Evolutionary conservation across 1,140 invertebrate species (phyloP).

Genomic region (Hetaerina americana): DNA sequence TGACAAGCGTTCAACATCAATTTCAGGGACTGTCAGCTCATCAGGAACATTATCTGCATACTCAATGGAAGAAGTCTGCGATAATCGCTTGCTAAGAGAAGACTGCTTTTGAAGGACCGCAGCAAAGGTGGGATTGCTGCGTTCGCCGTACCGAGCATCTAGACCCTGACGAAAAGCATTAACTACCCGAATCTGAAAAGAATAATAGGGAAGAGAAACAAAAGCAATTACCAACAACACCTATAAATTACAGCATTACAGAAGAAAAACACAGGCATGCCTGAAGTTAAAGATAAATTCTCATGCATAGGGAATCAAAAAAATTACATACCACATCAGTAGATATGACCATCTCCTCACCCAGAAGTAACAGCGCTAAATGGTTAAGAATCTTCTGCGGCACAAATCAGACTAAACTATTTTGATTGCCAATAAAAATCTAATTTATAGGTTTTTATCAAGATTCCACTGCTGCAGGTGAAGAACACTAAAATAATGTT

Average conservation of each 20-base stretch:
- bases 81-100: conserved; percentile 75
- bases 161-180: conserved; percentile 98
- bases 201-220: conserved; percentile 13
- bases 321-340: not conserved
- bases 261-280: not conserved
- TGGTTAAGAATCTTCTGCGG: not conserved
- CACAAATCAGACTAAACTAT: not conserved
- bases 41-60: conserved; percentile 78
- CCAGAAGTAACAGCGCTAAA: not conserved
- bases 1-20: conserved; percentile 78
- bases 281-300: conserved; percentile 4
- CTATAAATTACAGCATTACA: not conserved
- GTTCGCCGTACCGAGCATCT: conserved; percentile 86
- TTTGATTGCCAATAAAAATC: not conserved
- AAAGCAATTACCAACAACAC: conserved; percentile 9
- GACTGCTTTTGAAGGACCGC: conserved; percentile 84
- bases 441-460: too few relatives aligned
- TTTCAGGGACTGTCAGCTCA: conserved; percentile 74
- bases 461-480: too few relatives aligned
- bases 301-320: not conserved
- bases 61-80: conserved; percentile 81
- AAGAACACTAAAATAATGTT: too few relatives aligned
- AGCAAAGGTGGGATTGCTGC: conserved; percentile 74
- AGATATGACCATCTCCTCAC: not conserved
- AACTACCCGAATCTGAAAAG: conserved; percentile 92